Conservation (phyloP, 2,888 invertebrate genomes). For the Rhingia campestris region DNA sequence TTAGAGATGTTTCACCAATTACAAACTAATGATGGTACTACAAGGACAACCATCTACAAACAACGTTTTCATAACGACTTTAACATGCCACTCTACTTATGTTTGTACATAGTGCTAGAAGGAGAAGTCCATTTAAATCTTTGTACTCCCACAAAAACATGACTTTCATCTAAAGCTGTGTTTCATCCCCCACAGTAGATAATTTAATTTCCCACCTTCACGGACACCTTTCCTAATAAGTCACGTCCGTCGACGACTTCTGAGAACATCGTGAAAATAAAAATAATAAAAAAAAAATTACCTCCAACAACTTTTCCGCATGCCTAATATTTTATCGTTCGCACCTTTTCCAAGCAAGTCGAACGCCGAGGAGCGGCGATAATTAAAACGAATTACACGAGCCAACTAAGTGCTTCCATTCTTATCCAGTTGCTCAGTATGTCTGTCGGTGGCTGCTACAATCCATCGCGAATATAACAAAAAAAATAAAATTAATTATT, state of each 20-base stretch:
- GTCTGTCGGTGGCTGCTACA: slow-evolving; percentile 7
- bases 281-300: slow-evolving; percentile 3
- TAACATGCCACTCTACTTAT: too few relatives aligned
- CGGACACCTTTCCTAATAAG: slow-evolving; percentile 25
- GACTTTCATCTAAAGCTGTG: too few relatives aligned
- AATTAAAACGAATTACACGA: slow-evolving; percentile 68
- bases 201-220: slow-evolving; percentile 24
- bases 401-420: slow-evolving; percentile 53
- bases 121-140: too few relatives aligned
- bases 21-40: too few relatives aligned
- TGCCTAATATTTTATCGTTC: slow-evolving; percentile 52
- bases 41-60: too few relatives aligned
- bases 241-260: slow-evolving; percentile 34
- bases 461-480: slow-evolving; percentile 3
- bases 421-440: slow-evolving; percentile 36
- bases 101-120: too few relatives aligned
- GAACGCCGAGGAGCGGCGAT: slow-evolving; percentile 23
- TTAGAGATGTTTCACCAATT: too few relatives aligned
- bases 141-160: too few relatives aligned
- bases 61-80: too few relatives aligned
- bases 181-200: background rate
- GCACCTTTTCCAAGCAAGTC: slow-evolving; percentile 31
- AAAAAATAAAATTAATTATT: slow-evolving; percentile 69
- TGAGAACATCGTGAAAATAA: background rate
- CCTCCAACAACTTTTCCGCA: slow-evolving; percentile 22